Conservation (phyloP, 2,113 vertebrate species). For the Corythaeola cristata region DNA sequence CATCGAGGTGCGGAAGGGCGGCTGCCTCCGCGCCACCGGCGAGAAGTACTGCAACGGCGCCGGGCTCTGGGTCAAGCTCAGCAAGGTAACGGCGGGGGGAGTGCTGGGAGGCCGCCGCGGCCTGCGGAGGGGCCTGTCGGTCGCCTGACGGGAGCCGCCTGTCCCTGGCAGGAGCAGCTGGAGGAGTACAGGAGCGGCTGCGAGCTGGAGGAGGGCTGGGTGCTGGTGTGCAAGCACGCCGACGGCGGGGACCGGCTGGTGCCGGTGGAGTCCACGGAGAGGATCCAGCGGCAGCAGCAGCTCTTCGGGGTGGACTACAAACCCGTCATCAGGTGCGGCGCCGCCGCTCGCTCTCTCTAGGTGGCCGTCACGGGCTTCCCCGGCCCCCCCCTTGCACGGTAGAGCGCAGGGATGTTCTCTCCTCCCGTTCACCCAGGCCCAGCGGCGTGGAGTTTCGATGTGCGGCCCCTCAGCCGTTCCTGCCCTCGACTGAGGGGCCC, state of each 20-base stretch:
- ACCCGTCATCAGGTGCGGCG: conserved; percentile 82
- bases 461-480: background rate
- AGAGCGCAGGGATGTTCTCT: background rate
- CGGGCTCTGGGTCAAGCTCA: conserved; percentile 94
- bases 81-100: conserved; percentile 77
- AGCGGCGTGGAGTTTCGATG: accelerated
- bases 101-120: background rate
- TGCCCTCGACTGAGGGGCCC: background rate
- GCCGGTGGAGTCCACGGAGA: conserved; percentile 89
- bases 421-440: background rate
- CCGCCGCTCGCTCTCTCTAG: too few species aligned
- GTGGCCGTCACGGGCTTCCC: background rate
- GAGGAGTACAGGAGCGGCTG: conserved; percentile 85
- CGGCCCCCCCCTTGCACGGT: too few species aligned
- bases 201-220: conserved; percentile 91
- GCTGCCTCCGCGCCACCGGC: conserved; percentile 90
- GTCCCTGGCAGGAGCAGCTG: conserved; percentile 86
- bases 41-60: conserved; percentile 93
- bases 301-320: conserved; percentile 93
- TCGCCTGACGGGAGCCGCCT: background rate
- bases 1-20: conserved; percentile 90
- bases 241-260: conserved; percentile 92
- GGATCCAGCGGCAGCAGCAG: conserved; percentile 89
- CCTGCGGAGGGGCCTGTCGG: background rate
- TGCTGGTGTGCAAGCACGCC: conserved; percentile 90